Evolutionary conservation across 2,888 invertebrate genomes (phyloP).

Genomic region (Megastigmus dorsalis): DNA sequence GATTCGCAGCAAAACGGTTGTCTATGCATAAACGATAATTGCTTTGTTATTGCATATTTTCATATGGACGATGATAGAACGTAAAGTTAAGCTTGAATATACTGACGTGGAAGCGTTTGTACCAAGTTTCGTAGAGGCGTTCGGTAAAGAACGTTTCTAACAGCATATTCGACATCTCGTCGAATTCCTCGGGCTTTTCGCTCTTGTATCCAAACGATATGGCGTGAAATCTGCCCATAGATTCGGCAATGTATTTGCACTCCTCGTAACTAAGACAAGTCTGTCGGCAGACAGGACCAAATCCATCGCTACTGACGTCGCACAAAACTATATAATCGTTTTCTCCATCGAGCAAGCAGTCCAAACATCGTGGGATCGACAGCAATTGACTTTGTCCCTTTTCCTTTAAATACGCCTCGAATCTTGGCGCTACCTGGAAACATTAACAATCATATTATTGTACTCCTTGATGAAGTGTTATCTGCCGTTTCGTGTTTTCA

Average conservation of each 20-base stretch:
- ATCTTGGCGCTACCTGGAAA: constrained; percentile 66
- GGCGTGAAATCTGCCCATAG: constrained; percentile 75
- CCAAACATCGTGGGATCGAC: constrained; percentile 67
- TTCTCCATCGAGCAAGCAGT: constrained; percentile 70
- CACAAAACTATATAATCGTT: constrained; percentile 74
- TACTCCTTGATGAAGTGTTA: not conserved
- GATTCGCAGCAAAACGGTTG: constrained; percentile 61
- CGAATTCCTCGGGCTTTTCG: constrained; percentile 70
- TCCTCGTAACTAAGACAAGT: constrained; percentile 65
- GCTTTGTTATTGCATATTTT: too few relatives aligned
- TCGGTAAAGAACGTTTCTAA: constrained; percentile 66
- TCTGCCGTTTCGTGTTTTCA: not conserved
- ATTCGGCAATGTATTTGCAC: constrained; percentile 67
- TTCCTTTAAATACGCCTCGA: constrained; percentile 62
- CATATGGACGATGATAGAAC: too few relatives aligned
- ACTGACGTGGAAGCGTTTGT: constrained; percentile 67
- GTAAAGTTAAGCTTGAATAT: too few relatives aligned
- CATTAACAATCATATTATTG: too few relatives aligned
- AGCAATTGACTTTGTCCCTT: constrained; percentile 61
- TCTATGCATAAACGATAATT: too few relatives aligned
- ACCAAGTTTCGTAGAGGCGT: constrained; percentile 63
- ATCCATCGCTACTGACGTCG: constrained; percentile 71
- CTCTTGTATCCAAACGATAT: constrained; percentile 74
- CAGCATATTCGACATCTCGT: constrained; percentile 57
- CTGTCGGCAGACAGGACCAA: constrained; percentile 65